Evolutionary conservation across 2,113 vertebrate genomes (phyloP).

Genomic region (Rhinopomastus cyanomelas): DNA sequence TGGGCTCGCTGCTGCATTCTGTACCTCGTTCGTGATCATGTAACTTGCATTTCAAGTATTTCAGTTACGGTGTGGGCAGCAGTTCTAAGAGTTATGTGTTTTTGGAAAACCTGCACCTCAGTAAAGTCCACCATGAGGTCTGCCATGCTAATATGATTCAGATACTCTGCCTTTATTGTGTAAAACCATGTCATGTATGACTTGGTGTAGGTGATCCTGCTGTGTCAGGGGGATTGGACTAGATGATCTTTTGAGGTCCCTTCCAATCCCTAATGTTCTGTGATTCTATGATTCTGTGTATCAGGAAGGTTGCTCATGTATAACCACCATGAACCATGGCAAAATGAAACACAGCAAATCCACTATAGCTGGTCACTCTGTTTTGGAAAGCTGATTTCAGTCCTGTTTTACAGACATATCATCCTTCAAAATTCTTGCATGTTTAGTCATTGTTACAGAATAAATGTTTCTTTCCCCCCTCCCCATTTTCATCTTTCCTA

Average conservation of each 20-base stretch:
- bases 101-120: neutral
- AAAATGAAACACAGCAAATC: neutral
- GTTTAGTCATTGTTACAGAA: neutral
- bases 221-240: too few relatives aligned
- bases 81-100: neutral
- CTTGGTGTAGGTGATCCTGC: too few relatives aligned
- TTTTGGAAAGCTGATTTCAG: neutral
- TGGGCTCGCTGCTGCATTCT: neutral
- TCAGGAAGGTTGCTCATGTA: neutral
- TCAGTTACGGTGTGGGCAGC: neutral
- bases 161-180: neutral
- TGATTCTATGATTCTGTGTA: too few relatives aligned
- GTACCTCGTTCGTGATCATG: neutral
- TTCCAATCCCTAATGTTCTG: too few relatives aligned
- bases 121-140: neutral
- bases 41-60: neutral
- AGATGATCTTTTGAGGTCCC: too few relatives aligned
- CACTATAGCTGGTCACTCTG: neutral
- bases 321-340: neutral
- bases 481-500: neutral
- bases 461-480: neutral
- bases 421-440: neutral
- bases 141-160: neutral
- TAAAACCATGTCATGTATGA: neutral
- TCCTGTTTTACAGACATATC: neutral